Evolutionary conservation across 2,113 vertebrate genomes (phyloP).

Genomic region (Ardeotis arabs): DNA sequence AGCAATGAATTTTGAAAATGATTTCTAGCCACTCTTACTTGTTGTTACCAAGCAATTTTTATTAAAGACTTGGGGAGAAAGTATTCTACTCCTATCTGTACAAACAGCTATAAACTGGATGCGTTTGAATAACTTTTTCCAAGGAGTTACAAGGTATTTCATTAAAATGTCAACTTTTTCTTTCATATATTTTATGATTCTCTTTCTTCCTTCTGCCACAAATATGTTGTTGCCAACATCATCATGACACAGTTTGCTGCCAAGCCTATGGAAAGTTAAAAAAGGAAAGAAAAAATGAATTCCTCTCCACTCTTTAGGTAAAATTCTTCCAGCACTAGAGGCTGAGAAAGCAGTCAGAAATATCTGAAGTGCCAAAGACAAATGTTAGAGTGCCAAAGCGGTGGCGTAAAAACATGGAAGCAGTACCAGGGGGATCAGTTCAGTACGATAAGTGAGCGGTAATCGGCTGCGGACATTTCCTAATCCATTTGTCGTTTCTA

Average conservation of each 20-base stretch:
- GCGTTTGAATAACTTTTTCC: conserved; percentile 54
- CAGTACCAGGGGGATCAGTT: not conserved
- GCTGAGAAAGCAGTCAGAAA: conserved; percentile 64
- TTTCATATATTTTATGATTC: conserved; percentile 60
- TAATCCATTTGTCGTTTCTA: not conserved
- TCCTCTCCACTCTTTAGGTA: conserved; percentile 55
- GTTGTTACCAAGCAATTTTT: not conserved
- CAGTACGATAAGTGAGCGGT: not conserved
- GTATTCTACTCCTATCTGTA: not conserved
- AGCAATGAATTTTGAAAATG: not conserved
- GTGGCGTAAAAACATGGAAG: conserved; percentile 5
- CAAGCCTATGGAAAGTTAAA: conserved; percentile 64
- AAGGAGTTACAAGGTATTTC: conserved; percentile 62
- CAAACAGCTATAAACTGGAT: conserved; percentile 18
- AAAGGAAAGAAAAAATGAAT: conserved; percentile 51
- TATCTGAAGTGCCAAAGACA: conserved; percentile 56
- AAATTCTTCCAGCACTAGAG: conserved; percentile 54
- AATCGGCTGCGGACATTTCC: not conserved
- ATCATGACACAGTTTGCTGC: conserved; percentile 65
- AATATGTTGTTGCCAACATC: conserved; percentile 69
- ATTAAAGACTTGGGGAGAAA: not conserved
- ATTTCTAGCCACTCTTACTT: not conserved
- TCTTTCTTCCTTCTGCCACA: conserved; percentile 68
- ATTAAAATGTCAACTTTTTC: conserved; percentile 68
- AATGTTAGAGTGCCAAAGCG: not conserved